Conservation (phyloP, 2,113 vertebrate species). For the Neodontobutis hainanensis region DNA sequence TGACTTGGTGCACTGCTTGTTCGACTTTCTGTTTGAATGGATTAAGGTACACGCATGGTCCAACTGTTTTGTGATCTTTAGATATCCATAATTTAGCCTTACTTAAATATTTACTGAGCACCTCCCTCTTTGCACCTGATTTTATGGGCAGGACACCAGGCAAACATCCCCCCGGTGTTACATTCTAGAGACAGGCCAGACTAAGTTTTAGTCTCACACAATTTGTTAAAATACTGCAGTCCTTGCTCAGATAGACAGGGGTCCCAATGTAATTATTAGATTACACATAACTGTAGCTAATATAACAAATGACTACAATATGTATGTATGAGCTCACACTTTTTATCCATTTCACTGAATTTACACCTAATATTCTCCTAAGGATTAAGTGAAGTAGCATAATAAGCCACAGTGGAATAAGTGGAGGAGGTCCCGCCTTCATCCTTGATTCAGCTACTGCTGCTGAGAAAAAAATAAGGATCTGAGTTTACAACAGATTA, state of each 20-base stretch:
- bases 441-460: not conserved
- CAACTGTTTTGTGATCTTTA: conserved; percentile 37
- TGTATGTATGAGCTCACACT: not conserved
- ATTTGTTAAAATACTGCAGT: conserved; percentile 1
- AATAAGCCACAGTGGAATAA: not conserved
- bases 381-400: not conserved
- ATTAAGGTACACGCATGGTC: conserved; percentile 23
- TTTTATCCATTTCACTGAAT: not conserved
- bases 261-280: not conserved
- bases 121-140: conserved; percentile 56
- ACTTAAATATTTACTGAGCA: conserved; percentile 58
- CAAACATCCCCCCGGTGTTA: conserved; percentile 21
- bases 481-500: no score
- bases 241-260: conserved; percentile 1
- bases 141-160: conserved; percentile 26
- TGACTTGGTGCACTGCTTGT: conserved; percentile 21
- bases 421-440: not conserved
- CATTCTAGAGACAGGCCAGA: conserved; percentile 29
- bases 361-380: not conserved
- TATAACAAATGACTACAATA: not conserved
- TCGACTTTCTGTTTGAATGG: conserved; percentile 28
- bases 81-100: conserved; percentile 36
- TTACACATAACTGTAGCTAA: not conserved
- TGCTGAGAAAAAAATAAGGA: no score
- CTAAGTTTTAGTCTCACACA: conserved; percentile 9